These are phyloP conservation scores for Drosophila mercatorum DNA, from an alignment of 2,888 invertebrate species.

Conservation along the genomic window DNA sequence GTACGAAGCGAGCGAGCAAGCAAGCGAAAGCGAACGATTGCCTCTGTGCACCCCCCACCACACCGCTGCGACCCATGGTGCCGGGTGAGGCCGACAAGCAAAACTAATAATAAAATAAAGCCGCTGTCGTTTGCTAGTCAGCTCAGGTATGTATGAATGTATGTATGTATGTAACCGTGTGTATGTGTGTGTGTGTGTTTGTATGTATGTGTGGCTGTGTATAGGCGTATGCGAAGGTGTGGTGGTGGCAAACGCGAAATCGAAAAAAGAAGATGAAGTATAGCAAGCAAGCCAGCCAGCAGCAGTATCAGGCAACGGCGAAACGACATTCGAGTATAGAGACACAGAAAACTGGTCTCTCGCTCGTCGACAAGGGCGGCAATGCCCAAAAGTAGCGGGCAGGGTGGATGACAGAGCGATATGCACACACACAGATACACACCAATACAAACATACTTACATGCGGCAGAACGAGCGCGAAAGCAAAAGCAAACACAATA, in stretches of 20 bases:
- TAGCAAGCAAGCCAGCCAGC: constrained; percentile 57
- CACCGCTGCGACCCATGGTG: constrained; percentile 12
- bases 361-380: constrained; percentile 20
- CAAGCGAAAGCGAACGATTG: constrained; percentile 53
- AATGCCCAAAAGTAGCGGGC: constrained; percentile 39
- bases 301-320: constrained; percentile 31
- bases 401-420: constrained; percentile 56
- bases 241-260: constrained; percentile 58
- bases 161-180: not conserved
- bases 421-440: constrained; percentile 2
- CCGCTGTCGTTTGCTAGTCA: constrained; percentile 63
- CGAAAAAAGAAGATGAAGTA: constrained; percentile 78
- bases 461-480: constrained; percentile 50
- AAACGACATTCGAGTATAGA: constrained; percentile 69
- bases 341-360: constrained; percentile 72
- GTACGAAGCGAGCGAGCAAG: constrained; percentile 44
- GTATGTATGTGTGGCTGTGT: constrained; percentile 21
- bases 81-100: constrained; percentile 61
- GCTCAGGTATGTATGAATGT: constrained; percentile 44
- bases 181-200: not conserved
- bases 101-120: constrained; percentile 77
- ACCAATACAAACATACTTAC: not conserved
- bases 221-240: constrained; percentile 41
- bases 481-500: constrained; percentile 63
- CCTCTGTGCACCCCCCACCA: constrained; percentile 27